Percentiles rank a stretch among this genome's conserved stretches.
phyloP scores from a whole-genome alignment of 2,888 invertebrate species.

The Copidosoma aretas region DNA sequence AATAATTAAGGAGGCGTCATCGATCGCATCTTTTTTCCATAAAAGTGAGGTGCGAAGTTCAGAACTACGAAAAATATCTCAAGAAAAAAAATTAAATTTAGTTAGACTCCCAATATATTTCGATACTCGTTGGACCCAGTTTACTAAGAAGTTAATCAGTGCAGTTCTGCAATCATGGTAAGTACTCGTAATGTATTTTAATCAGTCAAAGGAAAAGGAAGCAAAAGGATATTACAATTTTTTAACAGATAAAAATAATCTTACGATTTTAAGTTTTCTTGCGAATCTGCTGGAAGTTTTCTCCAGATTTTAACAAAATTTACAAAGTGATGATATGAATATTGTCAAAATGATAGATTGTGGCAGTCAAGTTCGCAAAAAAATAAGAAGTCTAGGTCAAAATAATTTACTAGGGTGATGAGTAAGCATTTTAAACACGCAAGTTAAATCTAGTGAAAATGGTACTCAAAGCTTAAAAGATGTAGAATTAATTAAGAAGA shows the following conservation, averaged over 20 bases:
- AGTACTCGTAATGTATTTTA: slow-evolving; percentile 2
- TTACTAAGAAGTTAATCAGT: not conserved
- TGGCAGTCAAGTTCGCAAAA: not conserved
- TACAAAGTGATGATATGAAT: not conserved
- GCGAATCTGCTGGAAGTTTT: not conserved
- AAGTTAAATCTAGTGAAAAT: not conserved
- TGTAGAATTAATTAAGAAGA: not conserved
- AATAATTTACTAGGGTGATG: not conserved
- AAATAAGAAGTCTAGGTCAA: not conserved
- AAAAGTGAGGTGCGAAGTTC: not conserved
- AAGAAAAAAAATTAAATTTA: not conserved
- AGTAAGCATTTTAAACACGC: not conserved
- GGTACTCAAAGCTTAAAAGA: not conserved
- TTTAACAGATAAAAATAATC: no score
- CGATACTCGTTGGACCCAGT: slow-evolving; percentile 8
- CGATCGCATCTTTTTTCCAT: slow-evolving; percentile 5
- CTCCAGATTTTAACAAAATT: not conserved
- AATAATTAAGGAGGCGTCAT: not conserved
- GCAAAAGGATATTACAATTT: no score
- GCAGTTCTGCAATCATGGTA: slow-evolving; percentile 10
- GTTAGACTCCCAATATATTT: not conserved
- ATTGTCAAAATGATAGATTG: not conserved
- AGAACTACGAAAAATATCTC: not conserved
- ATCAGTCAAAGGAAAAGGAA: no score
- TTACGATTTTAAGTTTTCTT: no score